Evolutionary conservation across 2,797 vertebrate species (phyloP).

Genomic region (Odontamblyopus rebecca): DNA sequence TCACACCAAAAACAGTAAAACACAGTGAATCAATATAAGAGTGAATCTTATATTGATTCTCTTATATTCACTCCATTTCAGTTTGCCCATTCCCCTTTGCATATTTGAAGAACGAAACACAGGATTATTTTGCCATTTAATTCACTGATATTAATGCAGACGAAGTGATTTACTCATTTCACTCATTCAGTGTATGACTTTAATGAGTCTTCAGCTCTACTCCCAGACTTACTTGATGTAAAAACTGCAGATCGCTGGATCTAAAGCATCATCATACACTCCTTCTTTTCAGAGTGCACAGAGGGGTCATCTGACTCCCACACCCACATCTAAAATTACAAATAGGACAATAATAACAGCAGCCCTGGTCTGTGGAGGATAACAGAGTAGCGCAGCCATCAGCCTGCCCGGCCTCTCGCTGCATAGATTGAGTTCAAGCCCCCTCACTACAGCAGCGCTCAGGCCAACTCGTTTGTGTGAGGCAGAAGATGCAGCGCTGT

Average conservation of each 20-base stretch:
- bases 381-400: conserved; percentile 50
- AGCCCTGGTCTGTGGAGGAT: conserved; percentile 28
- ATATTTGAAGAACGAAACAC: no score
- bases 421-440: conserved; percentile 72
- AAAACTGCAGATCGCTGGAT: background rate
- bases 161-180: no score
- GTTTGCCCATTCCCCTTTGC: no score
- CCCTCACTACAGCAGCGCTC: conserved; percentile 37
- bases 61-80: no score
- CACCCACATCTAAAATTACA: conserved; percentile 60
- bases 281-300: conserved; percentile 8
- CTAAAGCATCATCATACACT: background rate
- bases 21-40: no score
- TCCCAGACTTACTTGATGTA: background rate
- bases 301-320: conserved; percentile 31
- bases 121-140: no score
- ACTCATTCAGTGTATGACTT: background rate
- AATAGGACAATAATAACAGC: conserved; percentile 57
- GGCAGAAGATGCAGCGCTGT: conserved; percentile 38
- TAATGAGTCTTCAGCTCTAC: background rate
- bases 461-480: conserved; percentile 43
- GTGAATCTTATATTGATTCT: no score
- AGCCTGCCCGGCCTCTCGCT: conserved; percentile 34
- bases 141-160: no score
- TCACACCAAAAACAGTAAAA: no score